Percentiles rank a stretch among this genome's conserved stretches.
Evolutionary conservation across 2,888 invertebrate species (phyloP).

Genomic region (Eurytoma californica): DNA sequence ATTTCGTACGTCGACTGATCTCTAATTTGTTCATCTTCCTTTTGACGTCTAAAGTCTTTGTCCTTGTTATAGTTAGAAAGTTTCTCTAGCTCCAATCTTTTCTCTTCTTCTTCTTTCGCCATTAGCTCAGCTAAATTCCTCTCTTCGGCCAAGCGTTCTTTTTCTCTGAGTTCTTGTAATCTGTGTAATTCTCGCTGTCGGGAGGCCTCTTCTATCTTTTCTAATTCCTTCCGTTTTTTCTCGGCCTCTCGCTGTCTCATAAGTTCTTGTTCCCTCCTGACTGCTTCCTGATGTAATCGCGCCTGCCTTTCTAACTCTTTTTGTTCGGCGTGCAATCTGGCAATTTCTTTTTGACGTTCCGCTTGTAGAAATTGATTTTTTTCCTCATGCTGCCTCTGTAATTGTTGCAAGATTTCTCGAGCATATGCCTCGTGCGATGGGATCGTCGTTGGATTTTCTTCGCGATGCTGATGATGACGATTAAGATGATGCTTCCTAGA

Average conservation of each 20-base stretch:
- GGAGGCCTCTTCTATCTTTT: conserved; percentile 66
- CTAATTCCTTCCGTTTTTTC: conserved; percentile 68
- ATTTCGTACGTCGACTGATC: conserved; percentile 34
- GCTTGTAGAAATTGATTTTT: conserved; percentile 66
- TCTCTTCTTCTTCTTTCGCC: conserved; percentile 64
- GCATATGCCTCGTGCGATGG: conserved; percentile 63
- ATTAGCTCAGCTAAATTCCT: conserved; percentile 62
- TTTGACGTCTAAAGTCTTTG: conserved; percentile 63
- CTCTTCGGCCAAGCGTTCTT: conserved; percentile 63
- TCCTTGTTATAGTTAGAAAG: conserved; percentile 62
- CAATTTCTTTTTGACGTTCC: conserved; percentile 68
- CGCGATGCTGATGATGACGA: conserved; percentile 59
- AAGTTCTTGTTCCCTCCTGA: conserved; percentile 67
- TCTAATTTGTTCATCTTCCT: conserved; percentile 59
- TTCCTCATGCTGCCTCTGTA: conserved; percentile 68
- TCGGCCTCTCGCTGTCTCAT: conserved; percentile 67
- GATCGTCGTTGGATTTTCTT: conserved; percentile 45
- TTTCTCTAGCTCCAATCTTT: conserved; percentile 62
- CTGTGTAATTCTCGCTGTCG: conserved; percentile 68
- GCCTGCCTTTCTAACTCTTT: conserved; percentile 68
- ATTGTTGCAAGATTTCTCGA: conserved; percentile 68
- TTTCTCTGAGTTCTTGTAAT: conserved; percentile 66
- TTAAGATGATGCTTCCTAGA: conserved; percentile 63
- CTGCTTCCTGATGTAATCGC: conserved; percentile 62
- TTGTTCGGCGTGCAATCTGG: conserved; percentile 66